A percentile compares a stretch with the other conserved stretches of the same genome.
These are phyloP conservation scores for Cydia amplana DNA, from an alignment of 1,140 invertebrate genomes.

Conservation along the genomic window DNA sequence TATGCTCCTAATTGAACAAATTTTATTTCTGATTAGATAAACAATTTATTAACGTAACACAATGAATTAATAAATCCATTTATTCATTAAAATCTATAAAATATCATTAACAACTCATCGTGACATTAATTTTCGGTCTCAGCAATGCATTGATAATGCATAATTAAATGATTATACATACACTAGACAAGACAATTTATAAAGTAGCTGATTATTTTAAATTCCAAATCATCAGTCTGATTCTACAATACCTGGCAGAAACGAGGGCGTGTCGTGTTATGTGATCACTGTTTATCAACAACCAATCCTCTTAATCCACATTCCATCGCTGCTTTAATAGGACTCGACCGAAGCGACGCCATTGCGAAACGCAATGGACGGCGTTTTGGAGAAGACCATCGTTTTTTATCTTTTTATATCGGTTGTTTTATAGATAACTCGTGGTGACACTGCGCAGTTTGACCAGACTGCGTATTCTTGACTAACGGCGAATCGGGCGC, in stretches of 20 bases:
- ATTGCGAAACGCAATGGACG: slow-evolving; percentile 14
- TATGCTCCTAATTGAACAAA: too few species aligned
- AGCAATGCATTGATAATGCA: too few species aligned
- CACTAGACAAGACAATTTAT: neutral
- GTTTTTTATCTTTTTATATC: slow-evolving; percentile 25
- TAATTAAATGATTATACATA: neutral
- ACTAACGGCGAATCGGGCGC: neutral
- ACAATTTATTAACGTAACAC: too few species aligned
- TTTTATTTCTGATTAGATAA: too few species aligned
- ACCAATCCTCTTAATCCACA: neutral
- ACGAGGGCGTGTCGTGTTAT: slow-evolving; percentile 21
- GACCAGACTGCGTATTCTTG: neutral
- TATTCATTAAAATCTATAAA: too few species aligned
- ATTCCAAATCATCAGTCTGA: slow-evolving; percentile 14
- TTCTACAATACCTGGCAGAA: neutral
- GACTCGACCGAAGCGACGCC: neutral
- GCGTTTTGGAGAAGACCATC: neutral
- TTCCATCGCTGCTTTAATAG: neutral
- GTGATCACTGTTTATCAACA: slow-evolving; percentile 24
- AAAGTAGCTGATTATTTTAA: neutral
- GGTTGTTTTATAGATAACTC: slow-evolving; percentile 10
- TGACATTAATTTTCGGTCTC: too few species aligned
- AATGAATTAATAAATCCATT: too few species aligned
- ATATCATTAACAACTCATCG: too few species aligned
- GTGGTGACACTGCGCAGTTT: slow-evolving; percentile 26